A percentile compares a stretch with the other conserved stretches of the same genome.
phyloP scores from a whole-genome alignment of 2,797 vertebrate species.

The Threskiornis aethiopicus region DNA sequence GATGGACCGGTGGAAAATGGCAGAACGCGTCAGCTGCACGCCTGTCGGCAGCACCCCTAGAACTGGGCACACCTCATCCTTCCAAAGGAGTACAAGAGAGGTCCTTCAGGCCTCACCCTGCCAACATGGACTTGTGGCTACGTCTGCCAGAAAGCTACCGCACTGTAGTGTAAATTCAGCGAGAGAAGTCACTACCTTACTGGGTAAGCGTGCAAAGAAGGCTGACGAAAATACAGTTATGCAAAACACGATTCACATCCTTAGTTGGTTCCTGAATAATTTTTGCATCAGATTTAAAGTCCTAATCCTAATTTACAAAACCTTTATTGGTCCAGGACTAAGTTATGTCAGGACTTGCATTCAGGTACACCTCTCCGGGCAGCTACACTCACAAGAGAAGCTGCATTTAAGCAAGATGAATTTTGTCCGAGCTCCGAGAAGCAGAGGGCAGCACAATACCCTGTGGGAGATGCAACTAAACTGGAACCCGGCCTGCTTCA shows the following conservation, averaged over 20 bases:
- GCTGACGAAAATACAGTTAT: not conserved
- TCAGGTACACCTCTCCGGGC: not conserved
- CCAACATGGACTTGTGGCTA: not conserved
- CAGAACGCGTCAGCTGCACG: fast-evolving
- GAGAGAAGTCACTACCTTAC: not conserved
- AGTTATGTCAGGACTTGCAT: not conserved
- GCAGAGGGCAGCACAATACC: not conserved
- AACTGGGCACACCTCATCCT: not conserved
- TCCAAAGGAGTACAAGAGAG: not conserved
- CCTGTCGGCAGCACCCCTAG: not conserved
- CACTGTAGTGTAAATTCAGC: not conserved
- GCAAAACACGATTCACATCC: not conserved
- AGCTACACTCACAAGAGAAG: not conserved
- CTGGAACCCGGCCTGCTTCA: not conserved
- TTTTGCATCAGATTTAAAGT: not conserved
- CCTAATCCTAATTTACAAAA: not conserved
- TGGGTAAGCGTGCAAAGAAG: not conserved
- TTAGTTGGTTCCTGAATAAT: not conserved
- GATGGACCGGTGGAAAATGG: not conserved
- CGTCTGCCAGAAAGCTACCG: not conserved
- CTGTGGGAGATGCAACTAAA: not conserved
- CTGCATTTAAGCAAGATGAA: not conserved
- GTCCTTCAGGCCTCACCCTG: not conserved
- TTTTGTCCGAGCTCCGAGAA: not conserved
- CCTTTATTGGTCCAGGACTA: not conserved